A percentile compares a stretch with the other conserved stretches of the same genome.
Evolutionary conservation across 92 coral and sea anemone species (phyloP).

Genomic region (Hydrozoanthus gracilis): DNA sequence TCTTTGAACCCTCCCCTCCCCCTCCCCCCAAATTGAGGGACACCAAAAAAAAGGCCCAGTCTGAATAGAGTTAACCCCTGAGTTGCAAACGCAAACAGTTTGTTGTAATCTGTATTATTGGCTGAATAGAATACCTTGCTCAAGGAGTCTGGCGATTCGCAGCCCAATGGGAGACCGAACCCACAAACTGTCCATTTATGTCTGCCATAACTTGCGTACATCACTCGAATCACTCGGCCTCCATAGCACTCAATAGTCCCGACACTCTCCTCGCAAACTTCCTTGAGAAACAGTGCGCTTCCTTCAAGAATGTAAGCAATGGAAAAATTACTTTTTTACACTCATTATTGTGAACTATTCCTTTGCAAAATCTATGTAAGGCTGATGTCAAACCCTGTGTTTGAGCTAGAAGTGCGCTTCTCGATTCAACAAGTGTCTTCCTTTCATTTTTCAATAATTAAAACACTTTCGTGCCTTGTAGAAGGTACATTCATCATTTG

Average conservation of each 20-base stretch:
- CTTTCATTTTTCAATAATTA: neutral
- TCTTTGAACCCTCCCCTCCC: too few relatives aligned
- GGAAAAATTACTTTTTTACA: neutral
- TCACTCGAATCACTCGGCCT: constrained; percentile 44
- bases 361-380: neutral
- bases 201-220: constrained; percentile 47
- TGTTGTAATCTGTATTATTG: neutral
- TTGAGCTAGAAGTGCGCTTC: too few relatives aligned
- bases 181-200: constrained; percentile 48
- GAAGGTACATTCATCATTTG: neutral
- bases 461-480: neutral
- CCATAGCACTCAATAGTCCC: constrained; percentile 45
- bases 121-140: constrained; percentile 17
- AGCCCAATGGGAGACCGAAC: constrained; percentile 27
- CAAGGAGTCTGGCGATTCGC: constrained; percentile 23
- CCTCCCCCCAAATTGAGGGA: too few relatives aligned
- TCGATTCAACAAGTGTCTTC: too few relatives aligned
- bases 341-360: neutral
- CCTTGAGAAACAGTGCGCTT: constrained; percentile 26
- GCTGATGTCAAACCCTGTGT: too few relatives aligned
- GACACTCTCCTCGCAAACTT: constrained; percentile 35
- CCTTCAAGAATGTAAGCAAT: constrained; percentile 6
- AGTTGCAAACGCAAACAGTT: neutral
- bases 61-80: neutral
- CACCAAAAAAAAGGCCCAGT: too few relatives aligned